Base-by-base conservation (phyloP, 2,797 vertebrate genomes). In the Poecilia velifera region DNA sequence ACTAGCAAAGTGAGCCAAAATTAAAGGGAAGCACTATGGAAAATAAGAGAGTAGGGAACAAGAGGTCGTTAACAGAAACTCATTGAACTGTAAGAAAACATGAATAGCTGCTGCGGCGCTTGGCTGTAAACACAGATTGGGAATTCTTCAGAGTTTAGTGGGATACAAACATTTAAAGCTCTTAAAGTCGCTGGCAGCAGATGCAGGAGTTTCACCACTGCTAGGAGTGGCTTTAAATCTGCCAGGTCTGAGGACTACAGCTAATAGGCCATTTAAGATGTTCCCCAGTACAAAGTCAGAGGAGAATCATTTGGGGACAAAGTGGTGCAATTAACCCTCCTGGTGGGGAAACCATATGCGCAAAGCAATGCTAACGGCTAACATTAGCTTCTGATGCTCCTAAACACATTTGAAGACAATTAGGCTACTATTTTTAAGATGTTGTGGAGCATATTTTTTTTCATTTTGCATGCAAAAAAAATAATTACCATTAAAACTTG, bases 111-210 rank as follows among this genome's bases (percentile, higher is more conserved):
- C 6, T 28, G 55, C 64, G 20, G 36, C 25, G 36, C 36, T 68
- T 13, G 43, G 76, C 78, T 74, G 43, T 45, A 41, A 62, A 78
- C 3, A 62, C 5, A 39, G 70, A 72, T 66, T 1, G 76, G 78
- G 79, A 81, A 85, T 82, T 82, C 74, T 77, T 72, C 1, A 74
- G 80, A 83, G 74, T 82, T 85, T 82, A 76, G 80, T n/a, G 25
- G 41, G 41, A 72, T 72, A 76, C 64, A 86, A 83, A 79, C 39
- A 46, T 73, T 68, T 53, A 59, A 36, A 51, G 20, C 39, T 76
- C 74, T 66, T 36, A n/a, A 41, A 57, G 6, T n/a, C 12, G 22
- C 36, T 70, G 66, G 66, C 66, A 70, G 39, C 66, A 70, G 39
- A 43, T 70, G 39, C 39, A 70, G 66, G 22, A n/a, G 39, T 14